Evolutionary conservation across 1,140 invertebrate species (phyloP).

Genomic region (Maconellicoccus hirsutus): DNA sequence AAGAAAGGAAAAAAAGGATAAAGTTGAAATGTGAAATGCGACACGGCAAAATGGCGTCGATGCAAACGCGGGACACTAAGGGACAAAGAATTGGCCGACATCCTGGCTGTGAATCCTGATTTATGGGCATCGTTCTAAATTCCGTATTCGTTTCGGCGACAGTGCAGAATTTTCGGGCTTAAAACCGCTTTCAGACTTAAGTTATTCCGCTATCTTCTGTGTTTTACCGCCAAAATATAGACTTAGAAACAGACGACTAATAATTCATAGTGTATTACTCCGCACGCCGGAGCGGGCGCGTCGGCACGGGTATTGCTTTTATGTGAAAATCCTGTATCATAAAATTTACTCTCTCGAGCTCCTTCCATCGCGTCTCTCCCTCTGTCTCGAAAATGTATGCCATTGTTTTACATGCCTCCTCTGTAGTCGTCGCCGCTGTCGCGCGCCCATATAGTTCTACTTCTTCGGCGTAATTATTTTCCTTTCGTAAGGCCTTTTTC

Average conservation of each 20-base stretch:
- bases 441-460: too few species aligned
- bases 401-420: too few species aligned
- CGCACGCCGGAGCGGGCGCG: background rate
- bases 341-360: background rate
- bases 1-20: conserved; percentile 10
- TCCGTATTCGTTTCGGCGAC: conserved; percentile 15
- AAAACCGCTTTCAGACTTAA: conserved; percentile 20
- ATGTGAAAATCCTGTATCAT: background rate
- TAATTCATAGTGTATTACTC: conserved; percentile 19
- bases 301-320: conserved; percentile 8
- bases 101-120: conserved; percentile 21
- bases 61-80: background rate
- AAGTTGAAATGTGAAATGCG: conserved; percentile 20
- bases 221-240: conserved; percentile 20
- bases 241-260: conserved; percentile 14
- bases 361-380: too few species aligned
- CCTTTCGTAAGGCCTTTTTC: too few species aligned
- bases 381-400: too few species aligned
- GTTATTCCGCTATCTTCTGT: conserved; percentile 11
- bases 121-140: conserved; percentile 16
- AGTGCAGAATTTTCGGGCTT: conserved; percentile 18
- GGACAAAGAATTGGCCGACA: conserved; percentile 18
- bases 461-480: too few species aligned
- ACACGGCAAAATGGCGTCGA: conserved; percentile 17
- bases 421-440: too few species aligned